Conservation (phyloP, 2,113 vertebrate genomes). For the Desmodus rotundus region DNA sequence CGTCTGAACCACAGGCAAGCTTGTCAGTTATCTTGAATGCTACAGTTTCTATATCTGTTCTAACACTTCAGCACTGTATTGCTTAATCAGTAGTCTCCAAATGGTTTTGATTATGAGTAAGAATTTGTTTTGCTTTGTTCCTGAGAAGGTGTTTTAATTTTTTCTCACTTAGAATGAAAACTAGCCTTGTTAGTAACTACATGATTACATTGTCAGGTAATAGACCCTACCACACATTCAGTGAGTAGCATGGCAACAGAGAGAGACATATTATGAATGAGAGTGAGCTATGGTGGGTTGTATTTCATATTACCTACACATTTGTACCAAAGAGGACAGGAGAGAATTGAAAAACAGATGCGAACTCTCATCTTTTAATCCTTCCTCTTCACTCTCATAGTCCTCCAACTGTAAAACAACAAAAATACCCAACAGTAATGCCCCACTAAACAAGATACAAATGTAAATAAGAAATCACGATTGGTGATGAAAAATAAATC, state of each 20-base stretch:
- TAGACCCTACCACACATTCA: neutral
- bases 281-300: neutral
- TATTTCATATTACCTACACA: neutral
- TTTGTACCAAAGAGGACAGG: neutral
- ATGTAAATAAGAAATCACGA: neutral
- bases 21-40: neutral
- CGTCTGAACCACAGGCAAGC: neutral
- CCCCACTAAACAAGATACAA: neutral
- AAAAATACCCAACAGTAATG: neutral
- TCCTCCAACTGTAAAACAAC: neutral
- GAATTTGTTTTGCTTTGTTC: neutral
- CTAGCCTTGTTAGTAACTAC: neutral
- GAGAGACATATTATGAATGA: neutral
- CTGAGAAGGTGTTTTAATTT: neutral
- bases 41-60: neutral
- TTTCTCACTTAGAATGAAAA: neutral
- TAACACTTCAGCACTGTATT: neutral
- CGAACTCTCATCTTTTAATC: neutral
- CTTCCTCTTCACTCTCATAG: neutral
- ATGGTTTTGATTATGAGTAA: neutral
- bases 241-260: neutral
- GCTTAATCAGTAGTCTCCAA: neutral
- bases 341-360: neutral
- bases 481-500: neutral
- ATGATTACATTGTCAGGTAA: neutral